Conservation (phyloP, 35 echinoderm and acorn worm genomes). For the Amphiura filiformis region DNA sequence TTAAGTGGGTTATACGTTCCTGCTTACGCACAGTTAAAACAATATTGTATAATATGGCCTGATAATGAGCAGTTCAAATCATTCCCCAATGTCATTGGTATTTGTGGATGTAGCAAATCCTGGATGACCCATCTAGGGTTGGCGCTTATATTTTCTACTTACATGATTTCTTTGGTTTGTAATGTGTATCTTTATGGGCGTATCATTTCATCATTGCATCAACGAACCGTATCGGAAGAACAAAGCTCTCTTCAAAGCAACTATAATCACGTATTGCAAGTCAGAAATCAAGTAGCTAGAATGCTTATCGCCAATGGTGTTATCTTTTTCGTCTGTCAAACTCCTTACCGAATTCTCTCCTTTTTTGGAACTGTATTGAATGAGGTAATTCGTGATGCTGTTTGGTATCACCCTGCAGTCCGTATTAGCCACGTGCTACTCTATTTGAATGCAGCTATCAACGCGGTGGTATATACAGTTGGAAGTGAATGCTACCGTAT, state of each 20-base stretch:
- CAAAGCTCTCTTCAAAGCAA: background rate
- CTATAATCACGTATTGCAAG: background rate
- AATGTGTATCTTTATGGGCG: background rate
- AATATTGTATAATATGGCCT: background rate
- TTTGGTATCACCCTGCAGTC: background rate
- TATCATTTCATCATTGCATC: background rate
- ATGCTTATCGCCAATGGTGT: background rate
- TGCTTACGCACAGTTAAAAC: background rate
- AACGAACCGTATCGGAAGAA: background rate
- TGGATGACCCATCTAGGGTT: background rate
- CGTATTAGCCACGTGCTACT: constrained; percentile 1
- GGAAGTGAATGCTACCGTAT: constrained; percentile 51
- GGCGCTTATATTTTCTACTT: background rate
- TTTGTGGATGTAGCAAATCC: background rate
- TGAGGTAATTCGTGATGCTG: background rate
- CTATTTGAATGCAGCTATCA: constrained; percentile 66
- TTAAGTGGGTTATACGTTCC: background rate
- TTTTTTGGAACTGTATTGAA: background rate
- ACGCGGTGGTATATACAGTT: constrained; percentile 55
- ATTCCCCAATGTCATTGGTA: background rate
- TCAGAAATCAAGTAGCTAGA: background rate
- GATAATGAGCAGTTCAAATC: background rate
- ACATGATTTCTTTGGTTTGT: background rate
- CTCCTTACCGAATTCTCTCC: background rate
- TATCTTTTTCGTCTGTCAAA: background rate